A percentile compares a stretch with the other conserved stretches of the same genome.
These are phyloP conservation scores for Apogon talboti DNA, from an alignment of 2,797 vertebrate species.

Conservation along the genomic window DNA sequence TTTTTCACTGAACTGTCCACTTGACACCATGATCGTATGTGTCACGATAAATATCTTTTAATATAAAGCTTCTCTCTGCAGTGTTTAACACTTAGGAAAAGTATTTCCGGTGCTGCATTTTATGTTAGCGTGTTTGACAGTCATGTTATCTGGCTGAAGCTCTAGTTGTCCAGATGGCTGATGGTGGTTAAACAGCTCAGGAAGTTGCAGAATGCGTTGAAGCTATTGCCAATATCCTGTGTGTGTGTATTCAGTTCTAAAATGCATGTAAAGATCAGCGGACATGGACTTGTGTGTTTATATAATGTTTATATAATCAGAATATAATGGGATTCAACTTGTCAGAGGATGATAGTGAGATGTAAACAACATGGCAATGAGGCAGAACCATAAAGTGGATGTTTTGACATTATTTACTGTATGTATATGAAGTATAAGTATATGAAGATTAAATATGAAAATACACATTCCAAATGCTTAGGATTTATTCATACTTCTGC, in stretches of 20 bases:
- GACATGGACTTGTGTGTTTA: not conserved
- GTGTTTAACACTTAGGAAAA: not conserved
- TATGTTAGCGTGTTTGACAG: conserved; percentile 27
- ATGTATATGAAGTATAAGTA: no score
- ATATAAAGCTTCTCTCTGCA: not conserved
- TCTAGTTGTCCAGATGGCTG: conserved; percentile 34
- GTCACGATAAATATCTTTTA: not conserved
- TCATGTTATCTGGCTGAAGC: conserved; percentile 30
- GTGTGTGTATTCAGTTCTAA: not conserved
- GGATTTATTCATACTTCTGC: no score
- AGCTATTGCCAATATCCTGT: conserved; percentile 1
- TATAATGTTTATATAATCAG: no score
- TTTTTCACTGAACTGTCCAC: not conserved
- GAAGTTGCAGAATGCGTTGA: conserved; percentile 38
- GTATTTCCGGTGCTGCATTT: conserved; percentile 19
- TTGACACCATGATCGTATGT: not conserved
- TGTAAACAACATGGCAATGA: not conserved
- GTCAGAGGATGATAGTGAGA: not conserved
- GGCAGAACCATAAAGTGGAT: not conserved
- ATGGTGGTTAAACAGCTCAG: conserved; percentile 35
- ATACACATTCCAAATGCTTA: no score
- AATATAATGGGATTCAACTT: not conserved
- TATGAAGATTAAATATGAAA: no score
- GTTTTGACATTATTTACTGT: no score
- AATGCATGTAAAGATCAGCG: not conserved